Evolutionary conservation across 2,888 invertebrate genomes (phyloP).

Genomic region (Tipula helvola): DNA sequence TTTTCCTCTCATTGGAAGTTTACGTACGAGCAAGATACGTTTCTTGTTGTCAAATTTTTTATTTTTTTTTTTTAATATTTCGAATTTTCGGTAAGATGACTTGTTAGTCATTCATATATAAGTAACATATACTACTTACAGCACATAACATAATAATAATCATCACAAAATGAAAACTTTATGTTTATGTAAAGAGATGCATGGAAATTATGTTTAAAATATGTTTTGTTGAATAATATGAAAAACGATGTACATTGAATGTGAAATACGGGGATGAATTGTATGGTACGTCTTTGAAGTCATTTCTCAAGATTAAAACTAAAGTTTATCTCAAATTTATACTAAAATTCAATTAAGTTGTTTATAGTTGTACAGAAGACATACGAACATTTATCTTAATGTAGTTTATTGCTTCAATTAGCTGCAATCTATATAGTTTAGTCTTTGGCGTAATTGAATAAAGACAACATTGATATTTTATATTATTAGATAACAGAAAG

Average conservation of each 20-base stretch:
- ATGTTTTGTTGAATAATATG: background rate
- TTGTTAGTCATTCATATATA: background rate
- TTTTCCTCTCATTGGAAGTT: background rate
- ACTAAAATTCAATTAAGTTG: background rate
- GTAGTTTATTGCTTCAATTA: too few species aligned
- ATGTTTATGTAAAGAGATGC: background rate
- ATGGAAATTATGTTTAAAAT: background rate
- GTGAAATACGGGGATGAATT: background rate
- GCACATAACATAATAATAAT: background rate
- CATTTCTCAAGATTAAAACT: background rate
- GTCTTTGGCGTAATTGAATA: too few species aligned
- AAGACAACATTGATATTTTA: too few species aligned
- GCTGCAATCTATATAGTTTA: too few species aligned
- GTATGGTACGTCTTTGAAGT: background rate
- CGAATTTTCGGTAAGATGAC: background rate
- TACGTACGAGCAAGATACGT: background rate
- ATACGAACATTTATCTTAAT: too few species aligned
- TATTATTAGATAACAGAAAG: too few species aligned
- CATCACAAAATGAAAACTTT: background rate
- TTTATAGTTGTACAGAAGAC: too few species aligned
- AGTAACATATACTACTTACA: background rate
- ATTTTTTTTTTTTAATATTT: background rate
- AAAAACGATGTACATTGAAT: background rate
- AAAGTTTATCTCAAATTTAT: background rate
- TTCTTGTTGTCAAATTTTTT: background rate